These are phyloP conservation scores for Ictidomys tridecemlineatus DNA, from an alignment of 2,113 vertebrate genomes.

Conservation along the genomic window DNA sequence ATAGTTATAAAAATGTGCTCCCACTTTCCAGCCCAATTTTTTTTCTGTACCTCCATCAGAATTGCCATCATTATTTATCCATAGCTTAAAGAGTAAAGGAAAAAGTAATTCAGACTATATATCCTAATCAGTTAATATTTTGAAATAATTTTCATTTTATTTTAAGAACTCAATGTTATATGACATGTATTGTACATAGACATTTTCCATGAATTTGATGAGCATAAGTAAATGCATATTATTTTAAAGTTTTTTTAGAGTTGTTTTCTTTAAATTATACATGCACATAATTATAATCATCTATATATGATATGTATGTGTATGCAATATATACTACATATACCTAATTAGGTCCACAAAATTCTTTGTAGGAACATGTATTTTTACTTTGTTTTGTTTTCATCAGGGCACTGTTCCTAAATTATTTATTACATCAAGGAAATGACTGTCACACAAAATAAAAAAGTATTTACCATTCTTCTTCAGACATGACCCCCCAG, in stretches of 20 bases:
- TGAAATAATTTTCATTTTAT: background rate
- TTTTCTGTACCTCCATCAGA: background rate
- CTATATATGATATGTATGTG: background rate
- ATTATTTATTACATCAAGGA: slow-evolving; percentile 94
- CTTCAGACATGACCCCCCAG: background rate
- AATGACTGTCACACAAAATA: slow-evolving; percentile 87
- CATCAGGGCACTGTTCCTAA: slow-evolving; percentile 95
- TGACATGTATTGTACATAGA: background rate
- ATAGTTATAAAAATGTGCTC: background rate
- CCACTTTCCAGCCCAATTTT: background rate
- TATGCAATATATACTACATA: no score
- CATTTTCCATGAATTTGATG: background rate
- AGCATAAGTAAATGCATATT: background rate
- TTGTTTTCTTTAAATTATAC: background rate
- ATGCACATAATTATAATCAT: background rate
- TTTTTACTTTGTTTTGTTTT: slow-evolving; percentile 45
- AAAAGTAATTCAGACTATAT: background rate
- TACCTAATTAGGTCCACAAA: background rate
- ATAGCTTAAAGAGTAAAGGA: background rate
- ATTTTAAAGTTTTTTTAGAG: background rate
- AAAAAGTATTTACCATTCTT: slow-evolving; percentile 88
- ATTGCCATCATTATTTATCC: background rate
- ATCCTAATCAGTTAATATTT: background rate
- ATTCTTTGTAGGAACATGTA: background rate
- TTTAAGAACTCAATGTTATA: background rate